A percentile compares a stretch with the other conserved stretches of the same genome.
phyloP scores from a whole-genome alignment of 1,140 invertebrate genomes.

The Drosophila sucinea region DNA sequence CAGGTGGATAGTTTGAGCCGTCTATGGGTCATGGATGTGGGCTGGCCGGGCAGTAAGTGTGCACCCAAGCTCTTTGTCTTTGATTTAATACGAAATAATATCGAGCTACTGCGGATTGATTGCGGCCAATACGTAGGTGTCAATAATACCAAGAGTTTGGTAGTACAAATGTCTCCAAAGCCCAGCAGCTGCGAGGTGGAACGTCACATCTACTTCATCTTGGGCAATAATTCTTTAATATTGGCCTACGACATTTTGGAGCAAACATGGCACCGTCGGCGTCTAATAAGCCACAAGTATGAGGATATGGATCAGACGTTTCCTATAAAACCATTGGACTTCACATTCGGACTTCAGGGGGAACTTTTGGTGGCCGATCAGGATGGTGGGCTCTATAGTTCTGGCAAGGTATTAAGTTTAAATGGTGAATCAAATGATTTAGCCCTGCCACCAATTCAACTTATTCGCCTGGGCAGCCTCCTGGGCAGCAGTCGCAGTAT shows the following conservation, averaged over 20 bases:
- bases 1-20: constrained; percentile 72
- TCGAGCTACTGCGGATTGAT: constrained; percentile 69
- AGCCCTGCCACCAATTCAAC: constrained; percentile 33
- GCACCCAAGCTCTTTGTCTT: constrained; percentile 71
- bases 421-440: not conserved
- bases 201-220: constrained; percentile 69
- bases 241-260: constrained; percentile 76
- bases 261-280: constrained; percentile 61
- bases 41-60: constrained; percentile 54
- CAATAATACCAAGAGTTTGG: constrained; percentile 42
- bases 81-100: constrained; percentile 72
- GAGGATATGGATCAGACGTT: constrained; percentile 59
- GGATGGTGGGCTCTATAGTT: constrained; percentile 66
- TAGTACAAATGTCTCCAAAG: constrained; percentile 67
- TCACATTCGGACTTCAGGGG: constrained; percentile 53
- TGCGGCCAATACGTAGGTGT: constrained; percentile 53
- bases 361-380: constrained; percentile 64
- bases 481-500: constrained; percentile 67
- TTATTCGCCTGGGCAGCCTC: constrained; percentile 60
- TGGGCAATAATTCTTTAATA: constrained; percentile 47
- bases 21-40: constrained; percentile 76
- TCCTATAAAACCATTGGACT: constrained; percentile 68
- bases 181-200: constrained; percentile 57
- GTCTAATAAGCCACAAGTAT: constrained; percentile 61
- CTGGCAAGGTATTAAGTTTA: constrained; percentile 37